phyloP scores from a whole-genome alignment of 2,113 vertebrate species.

The Platysternon megacephalum region DNA sequence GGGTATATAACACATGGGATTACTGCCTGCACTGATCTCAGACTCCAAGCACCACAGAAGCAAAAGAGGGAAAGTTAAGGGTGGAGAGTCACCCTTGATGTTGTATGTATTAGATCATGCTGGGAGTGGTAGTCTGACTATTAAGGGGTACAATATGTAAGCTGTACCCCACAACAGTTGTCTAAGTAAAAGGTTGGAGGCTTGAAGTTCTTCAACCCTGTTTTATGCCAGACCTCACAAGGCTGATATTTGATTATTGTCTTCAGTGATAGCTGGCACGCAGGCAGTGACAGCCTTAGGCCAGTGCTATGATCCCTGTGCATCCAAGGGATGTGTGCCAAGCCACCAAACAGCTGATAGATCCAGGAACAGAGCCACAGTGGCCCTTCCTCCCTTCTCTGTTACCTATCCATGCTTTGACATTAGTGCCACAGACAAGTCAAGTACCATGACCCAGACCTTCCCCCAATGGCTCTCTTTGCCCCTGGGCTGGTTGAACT shows the following conservation, averaged over 20 bases:
- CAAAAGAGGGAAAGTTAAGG: neutral
- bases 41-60: neutral
- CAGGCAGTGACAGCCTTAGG: neutral
- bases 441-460: neutral
- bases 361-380: neutral
- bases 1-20: neutral
- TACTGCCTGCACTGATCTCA: neutral
- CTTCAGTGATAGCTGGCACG: neutral
- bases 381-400: fast-evolving
- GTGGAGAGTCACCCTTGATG: neutral
- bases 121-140: neutral
- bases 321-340: neutral
- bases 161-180: neutral
- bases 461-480: neutral
- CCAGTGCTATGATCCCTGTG: neutral
- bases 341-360: fast-evolving
- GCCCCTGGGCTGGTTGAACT: neutral
- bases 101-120: neutral
- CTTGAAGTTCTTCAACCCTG: neutral
- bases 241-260: neutral
- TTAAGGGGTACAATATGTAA: neutral
- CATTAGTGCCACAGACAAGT: neutral
- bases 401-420: neutral
- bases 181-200: neutral
- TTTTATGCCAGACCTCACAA: neutral